Conservation (phyloP, 2,888 invertebrate species). For the Sisyra nigra region DNA sequence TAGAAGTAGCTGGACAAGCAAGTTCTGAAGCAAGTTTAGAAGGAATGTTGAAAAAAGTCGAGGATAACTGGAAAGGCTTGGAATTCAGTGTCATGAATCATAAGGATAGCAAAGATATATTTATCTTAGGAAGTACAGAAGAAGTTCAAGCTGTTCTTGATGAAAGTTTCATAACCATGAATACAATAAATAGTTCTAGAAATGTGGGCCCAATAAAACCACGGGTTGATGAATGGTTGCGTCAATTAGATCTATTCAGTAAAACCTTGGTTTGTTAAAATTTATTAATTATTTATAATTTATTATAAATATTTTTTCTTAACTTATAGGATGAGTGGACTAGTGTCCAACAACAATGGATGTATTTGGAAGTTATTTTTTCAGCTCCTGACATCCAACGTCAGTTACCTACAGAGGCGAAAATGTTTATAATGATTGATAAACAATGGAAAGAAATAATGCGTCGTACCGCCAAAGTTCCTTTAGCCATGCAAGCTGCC, state of each 20-base stretch:
- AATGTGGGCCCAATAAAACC: slow-evolving; percentile 72
- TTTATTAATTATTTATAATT: background rate
- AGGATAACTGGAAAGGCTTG: slow-evolving; percentile 65
- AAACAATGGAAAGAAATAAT: slow-evolving; percentile 84
- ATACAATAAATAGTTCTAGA: slow-evolving; percentile 73
- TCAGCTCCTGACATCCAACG: slow-evolving; percentile 88
- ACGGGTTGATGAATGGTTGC: slow-evolving; percentile 70
- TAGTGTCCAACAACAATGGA: slow-evolving; percentile 82
- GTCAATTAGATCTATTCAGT: slow-evolving; percentile 58
- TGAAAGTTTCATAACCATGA: slow-evolving; percentile 72
- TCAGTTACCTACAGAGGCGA: slow-evolving; percentile 79
- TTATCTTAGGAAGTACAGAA: slow-evolving; percentile 67
- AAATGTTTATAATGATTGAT: slow-evolving; percentile 71
- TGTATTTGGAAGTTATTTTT: slow-evolving; percentile 88
- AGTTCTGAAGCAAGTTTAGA: slow-evolving; percentile 78
- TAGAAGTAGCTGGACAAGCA: slow-evolving; percentile 77
- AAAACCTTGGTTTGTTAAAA: slow-evolving; percentile 50
- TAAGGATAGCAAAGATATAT: slow-evolving; percentile 72
- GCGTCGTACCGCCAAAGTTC: slow-evolving; percentile 63
- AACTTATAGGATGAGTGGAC: slow-evolving; percentile 67
- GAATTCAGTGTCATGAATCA: slow-evolving; percentile 64
- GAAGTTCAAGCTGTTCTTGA: slow-evolving; percentile 69
- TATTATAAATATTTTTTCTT: background rate
- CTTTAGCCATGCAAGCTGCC: slow-evolving; percentile 67
- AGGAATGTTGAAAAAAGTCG: slow-evolving; percentile 63